Conservation (phyloP, 2,113 vertebrate species). For the Brachypodius melanocephalos region DNA sequence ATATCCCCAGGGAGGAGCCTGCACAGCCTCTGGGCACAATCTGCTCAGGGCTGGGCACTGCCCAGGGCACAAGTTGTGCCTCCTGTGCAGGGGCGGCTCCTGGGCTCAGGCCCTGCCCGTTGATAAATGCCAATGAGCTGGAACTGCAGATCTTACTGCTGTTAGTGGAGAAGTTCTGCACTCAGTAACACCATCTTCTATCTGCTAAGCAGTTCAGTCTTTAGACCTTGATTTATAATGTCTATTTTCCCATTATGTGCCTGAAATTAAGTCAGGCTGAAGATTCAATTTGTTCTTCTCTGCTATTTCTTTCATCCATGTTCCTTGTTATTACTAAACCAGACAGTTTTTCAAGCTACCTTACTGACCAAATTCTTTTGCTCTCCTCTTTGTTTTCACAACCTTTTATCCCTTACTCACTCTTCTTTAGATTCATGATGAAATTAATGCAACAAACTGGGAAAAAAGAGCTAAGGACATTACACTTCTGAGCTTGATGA, state of each 20-base stretch:
- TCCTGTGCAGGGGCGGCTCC: not conserved
- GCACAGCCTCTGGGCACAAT: not conserved
- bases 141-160: not conserved
- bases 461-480: not conserved
- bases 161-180: not conserved
- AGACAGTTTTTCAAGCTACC: not conserved
- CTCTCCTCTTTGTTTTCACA: not conserved
- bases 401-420: not conserved
- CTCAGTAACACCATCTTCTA: not conserved
- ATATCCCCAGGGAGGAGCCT: not conserved
- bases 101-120: accelerated
- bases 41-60: not conserved
- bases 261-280: not conserved
- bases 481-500: not conserved
- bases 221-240: not conserved
- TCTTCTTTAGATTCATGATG: not conserved
- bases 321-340: not conserved
- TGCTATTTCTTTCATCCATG: not conserved
- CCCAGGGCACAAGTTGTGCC: not conserved
- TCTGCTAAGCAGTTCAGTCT: not conserved
- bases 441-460: not conserved
- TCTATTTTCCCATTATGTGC: not conserved
- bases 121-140: not conserved
- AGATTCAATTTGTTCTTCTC: not conserved
- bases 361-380: not conserved